These are phyloP conservation scores for Parasteatoda lunata DNA, from an alignment of 2,888 invertebrate genomes.

Conservation along the genomic window DNA sequence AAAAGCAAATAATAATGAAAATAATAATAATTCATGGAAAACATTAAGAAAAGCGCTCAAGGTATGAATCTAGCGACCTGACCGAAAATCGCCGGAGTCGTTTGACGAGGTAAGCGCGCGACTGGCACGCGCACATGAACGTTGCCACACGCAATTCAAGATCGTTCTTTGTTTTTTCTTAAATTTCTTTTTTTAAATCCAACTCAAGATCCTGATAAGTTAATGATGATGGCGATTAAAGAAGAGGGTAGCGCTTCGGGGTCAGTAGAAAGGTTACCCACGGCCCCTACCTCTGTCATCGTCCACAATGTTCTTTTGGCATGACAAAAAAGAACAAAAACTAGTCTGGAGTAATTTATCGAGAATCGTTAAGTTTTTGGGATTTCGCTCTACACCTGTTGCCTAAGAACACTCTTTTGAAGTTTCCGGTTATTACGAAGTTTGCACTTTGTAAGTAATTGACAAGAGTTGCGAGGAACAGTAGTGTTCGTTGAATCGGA, in stretches of 20 bases:
- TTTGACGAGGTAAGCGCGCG: background rate
- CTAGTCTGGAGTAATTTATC: background rate
- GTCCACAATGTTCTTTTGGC: background rate
- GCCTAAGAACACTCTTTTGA: slow-evolving; percentile 4
- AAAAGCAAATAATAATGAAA: no score
- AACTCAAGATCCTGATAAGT: background rate
- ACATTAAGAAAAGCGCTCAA: background rate
- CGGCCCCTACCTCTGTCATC: background rate
- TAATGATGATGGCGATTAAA: background rate
- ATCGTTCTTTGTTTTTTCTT: background rate
- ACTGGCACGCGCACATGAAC: background rate
- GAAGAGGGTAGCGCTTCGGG: background rate
- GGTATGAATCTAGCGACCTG: background rate
- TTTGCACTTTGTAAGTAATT: background rate
- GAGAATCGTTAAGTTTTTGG: background rate
- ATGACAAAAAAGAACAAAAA: background rate
- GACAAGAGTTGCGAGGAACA: background rate
- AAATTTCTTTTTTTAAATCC: background rate
- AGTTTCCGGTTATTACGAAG: slow-evolving; percentile 25
- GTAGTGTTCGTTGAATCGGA: background rate
- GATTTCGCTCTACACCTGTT: slow-evolving; percentile 56
- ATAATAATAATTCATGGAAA: no score
- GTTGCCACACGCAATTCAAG: background rate
- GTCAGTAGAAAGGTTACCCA: background rate
- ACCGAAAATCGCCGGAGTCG: background rate